A percentile compares a stretch with the other conserved stretches of the same genome.
phyloP scores from a whole-genome alignment of 1,140 invertebrate species.

The Drosophila parabipectinata region DNA sequence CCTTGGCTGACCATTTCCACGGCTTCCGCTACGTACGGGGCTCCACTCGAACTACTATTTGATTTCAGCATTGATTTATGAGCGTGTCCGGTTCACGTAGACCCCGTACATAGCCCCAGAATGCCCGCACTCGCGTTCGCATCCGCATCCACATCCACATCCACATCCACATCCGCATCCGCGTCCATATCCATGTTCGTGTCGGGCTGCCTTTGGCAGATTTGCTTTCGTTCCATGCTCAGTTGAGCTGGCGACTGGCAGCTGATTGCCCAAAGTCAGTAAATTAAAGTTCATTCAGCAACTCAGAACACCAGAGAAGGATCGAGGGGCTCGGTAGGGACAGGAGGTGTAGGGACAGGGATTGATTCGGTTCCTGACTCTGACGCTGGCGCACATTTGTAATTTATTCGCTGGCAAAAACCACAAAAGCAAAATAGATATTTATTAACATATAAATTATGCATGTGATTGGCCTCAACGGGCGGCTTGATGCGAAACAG shows the following conservation, averaged over 20 bases:
- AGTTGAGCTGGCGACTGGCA: slow-evolving; percentile 61
- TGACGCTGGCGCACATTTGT: slow-evolving; percentile 68
- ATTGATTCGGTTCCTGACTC: slow-evolving; percentile 27
- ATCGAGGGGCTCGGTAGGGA: neutral
- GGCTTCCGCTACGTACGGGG: slow-evolving; percentile 58
- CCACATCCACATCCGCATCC: slow-evolving; percentile 14
- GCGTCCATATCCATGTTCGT: slow-evolving; percentile 32
- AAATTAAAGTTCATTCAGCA: slow-evolving; percentile 76
- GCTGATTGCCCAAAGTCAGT: slow-evolving; percentile 81
- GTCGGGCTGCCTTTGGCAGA: slow-evolving; percentile 65
- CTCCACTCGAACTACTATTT: slow-evolving; percentile 68
- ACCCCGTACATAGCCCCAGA: slow-evolving; percentile 38
- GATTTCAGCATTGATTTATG: slow-evolving; percentile 83
- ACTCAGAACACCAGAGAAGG: slow-evolving; percentile 22
- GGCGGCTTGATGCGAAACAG: slow-evolving; percentile 13
- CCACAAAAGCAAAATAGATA: slow-evolving; percentile 80
- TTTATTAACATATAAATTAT: slow-evolving; percentile 82
- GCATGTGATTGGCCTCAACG: slow-evolving; percentile 72
- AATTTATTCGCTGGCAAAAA: slow-evolving; percentile 77
- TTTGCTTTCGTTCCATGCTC: slow-evolving; percentile 58
- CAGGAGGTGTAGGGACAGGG: neutral
- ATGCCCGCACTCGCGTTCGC: slow-evolving; percentile 18
- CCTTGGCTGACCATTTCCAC: slow-evolving; percentile 71
- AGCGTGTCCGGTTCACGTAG: slow-evolving; percentile 78
- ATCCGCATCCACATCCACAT: slow-evolving; percentile 31